phyloP scores from a whole-genome alignment of 1,140 invertebrate genomes.

The Plodia interpunctella region DNA sequence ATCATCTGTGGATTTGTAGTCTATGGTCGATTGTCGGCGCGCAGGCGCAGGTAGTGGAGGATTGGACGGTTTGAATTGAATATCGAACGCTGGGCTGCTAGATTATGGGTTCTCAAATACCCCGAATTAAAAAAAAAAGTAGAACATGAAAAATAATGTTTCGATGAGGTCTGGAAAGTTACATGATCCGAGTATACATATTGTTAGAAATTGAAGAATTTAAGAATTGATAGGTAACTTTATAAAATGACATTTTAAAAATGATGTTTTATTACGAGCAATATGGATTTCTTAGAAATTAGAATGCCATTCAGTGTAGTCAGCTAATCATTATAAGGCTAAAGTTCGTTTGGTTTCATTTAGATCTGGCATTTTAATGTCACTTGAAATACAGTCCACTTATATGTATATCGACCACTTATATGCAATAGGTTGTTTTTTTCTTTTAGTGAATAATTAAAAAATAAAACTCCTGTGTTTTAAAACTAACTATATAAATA shows the following conservation, averaged over 20 bases:
- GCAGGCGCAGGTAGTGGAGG: slow-evolving; percentile 52
- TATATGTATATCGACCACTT: too few relatives aligned
- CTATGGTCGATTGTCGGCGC: slow-evolving; percentile 30
- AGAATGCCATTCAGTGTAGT: neutral
- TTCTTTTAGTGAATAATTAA: too few relatives aligned
- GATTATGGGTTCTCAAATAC: neutral
- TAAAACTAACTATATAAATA: too few relatives aligned
- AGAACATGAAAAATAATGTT: too few relatives aligned
- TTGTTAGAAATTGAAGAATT: too few relatives aligned
- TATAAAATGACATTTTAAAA: too few relatives aligned
- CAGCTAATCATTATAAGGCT: neutral
- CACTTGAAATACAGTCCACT: neutral
- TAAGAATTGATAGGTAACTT: too few relatives aligned
- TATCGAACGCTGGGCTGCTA: slow-evolving; percentile 51
- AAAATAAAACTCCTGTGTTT: too few relatives aligned
- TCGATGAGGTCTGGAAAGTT: too few relatives aligned
- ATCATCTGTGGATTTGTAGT: slow-evolving; percentile 31
- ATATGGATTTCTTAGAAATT: neutral
- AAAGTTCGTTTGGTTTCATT: neutral
- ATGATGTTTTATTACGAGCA: neutral
- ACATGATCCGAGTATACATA: too few relatives aligned
- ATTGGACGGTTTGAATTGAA: slow-evolving; percentile 53
- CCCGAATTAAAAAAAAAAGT: neutral
- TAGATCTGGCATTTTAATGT: neutral
- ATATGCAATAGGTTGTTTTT: too few relatives aligned